Evolutionary conservation across 2,797 vertebrate genomes (phyloP).

Genomic region (Gymnopithys bicolor): DNA sequence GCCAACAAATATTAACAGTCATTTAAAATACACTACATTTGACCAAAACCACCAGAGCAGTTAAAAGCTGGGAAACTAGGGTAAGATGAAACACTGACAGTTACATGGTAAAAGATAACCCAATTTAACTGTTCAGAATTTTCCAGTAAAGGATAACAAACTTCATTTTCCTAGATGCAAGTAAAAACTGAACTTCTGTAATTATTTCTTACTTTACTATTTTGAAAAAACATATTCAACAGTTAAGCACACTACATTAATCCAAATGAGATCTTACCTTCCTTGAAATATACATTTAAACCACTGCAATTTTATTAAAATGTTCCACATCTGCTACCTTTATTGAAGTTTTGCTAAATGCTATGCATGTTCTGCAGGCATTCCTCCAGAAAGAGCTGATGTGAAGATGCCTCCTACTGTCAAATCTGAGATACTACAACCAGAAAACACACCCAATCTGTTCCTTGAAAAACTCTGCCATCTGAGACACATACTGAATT

Average conservation of each 20-base stretch:
- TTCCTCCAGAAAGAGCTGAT: background rate
- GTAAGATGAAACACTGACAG: background rate
- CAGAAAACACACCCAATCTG: background rate
- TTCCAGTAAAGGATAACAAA: background rate
- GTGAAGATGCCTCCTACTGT: slow-evolving; percentile 68
- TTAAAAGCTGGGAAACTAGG: background rate
- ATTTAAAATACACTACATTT: background rate
- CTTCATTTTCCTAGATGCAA: background rate
- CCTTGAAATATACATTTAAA: background rate
- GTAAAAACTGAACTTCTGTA: background rate
- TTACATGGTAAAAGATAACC: background rate
- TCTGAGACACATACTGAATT: fast-evolving
- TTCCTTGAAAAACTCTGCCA: background rate
- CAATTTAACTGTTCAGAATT: background rate
- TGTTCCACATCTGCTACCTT: background rate
- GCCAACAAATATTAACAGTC: background rate
- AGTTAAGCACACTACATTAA: background rate
- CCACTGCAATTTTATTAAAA: background rate
- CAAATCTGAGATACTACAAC: slow-evolving; percentile 29
- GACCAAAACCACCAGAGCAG: background rate
- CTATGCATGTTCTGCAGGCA: background rate
- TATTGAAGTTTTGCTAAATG: background rate
- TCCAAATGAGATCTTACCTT: background rate
- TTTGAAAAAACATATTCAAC: background rate
- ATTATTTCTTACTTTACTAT: background rate